These are phyloP conservation scores for Drosophila baimaii DNA, from an alignment of 1,140 invertebrate species.

Conservation along the genomic window DNA sequence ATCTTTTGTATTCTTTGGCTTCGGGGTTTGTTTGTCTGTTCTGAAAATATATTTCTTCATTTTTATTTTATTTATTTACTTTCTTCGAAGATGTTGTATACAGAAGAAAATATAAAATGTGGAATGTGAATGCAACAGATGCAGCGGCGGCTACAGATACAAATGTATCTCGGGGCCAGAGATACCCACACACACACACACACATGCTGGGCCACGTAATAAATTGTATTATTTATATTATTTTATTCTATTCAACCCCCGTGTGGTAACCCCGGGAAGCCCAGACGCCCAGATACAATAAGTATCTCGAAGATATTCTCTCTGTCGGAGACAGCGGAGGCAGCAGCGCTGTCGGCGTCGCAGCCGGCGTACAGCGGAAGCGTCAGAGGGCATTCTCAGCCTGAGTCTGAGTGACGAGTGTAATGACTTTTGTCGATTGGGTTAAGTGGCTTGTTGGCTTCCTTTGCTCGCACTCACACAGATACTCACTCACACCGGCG, in stretches of 20 bases:
- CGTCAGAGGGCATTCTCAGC: slow-evolving; percentile 56
- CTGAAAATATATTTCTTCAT: slow-evolving; percentile 70
- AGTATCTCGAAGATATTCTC: slow-evolving; percentile 33
- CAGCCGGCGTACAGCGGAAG: slow-evolving; percentile 64
- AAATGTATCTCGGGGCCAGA: slow-evolving; percentile 19
- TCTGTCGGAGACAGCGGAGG: not conserved
- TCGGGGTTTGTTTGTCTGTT: slow-evolving; percentile 39
- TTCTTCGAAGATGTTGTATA: slow-evolving; percentile 55
- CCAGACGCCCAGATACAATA: slow-evolving; percentile 28
- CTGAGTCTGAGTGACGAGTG: slow-evolving; percentile 73
- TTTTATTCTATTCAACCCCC: slow-evolving; percentile 62
- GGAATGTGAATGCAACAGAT: slow-evolving; percentile 63
- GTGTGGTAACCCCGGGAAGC: slow-evolving; percentile 6
- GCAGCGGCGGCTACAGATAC: slow-evolving; percentile 27
- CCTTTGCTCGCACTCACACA: slow-evolving; percentile 60
- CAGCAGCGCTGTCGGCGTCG: slow-evolving; percentile 7
- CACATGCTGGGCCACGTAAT: slow-evolving; percentile 62
- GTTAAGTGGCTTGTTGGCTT: slow-evolving; percentile 82
- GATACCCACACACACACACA: slow-evolving; percentile 27
- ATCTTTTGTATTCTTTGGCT: slow-evolving; percentile 43
- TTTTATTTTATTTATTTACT: slow-evolving; percentile 82
- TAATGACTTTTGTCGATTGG: slow-evolving; percentile 83
- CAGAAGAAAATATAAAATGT: slow-evolving; percentile 53
- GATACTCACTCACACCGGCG: slow-evolving; percentile 34
- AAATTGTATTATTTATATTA: slow-evolving; percentile 82